These are phyloP conservation scores for Caenorhabditis remanei DNA, from an alignment of 1,140 invertebrate species.

Conservation along the genomic window DNA sequence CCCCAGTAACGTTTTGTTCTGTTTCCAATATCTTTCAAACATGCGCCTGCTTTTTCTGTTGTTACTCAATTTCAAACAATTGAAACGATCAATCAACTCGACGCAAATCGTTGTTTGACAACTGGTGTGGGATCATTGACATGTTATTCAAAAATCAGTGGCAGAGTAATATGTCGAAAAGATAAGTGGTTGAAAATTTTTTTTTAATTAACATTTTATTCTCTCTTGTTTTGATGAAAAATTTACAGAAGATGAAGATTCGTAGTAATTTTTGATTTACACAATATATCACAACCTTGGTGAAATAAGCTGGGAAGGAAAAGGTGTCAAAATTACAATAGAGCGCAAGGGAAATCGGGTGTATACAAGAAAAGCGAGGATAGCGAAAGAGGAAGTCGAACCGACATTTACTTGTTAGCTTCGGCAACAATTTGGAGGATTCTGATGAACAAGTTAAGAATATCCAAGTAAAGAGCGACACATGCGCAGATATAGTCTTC, in stretches of 20 bases:
- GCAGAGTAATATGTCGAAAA: not conserved
- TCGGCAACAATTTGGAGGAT: conserved; percentile 78
- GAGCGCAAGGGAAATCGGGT: not conserved
- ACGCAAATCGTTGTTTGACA: conserved; percentile 3
- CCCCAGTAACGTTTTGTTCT: no score
- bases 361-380: not conserved
- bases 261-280: not conserved
- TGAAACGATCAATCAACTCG: conserved; percentile 26
- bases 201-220: conserved; percentile 1
- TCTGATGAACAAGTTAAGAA: conserved; percentile 80
- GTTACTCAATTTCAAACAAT: conserved; percentile 3
- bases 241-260: not conserved
- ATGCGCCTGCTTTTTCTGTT: not conserved
- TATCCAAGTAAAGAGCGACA: conserved; percentile 80
- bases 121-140: conserved; percentile 21
- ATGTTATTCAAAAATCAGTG: conserved; percentile 11
- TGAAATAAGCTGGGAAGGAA: not conserved
- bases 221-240: not conserved
- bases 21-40: not conserved
- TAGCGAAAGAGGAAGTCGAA: not conserved
- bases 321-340: not conserved
- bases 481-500: conserved; percentile 80
- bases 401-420: conserved; percentile 70
- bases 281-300: conserved; percentile 29
- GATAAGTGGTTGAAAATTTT: not conserved